Conservation (phyloP, 2,113 vertebrate genomes). For the Oostethus manadensis region DNA sequence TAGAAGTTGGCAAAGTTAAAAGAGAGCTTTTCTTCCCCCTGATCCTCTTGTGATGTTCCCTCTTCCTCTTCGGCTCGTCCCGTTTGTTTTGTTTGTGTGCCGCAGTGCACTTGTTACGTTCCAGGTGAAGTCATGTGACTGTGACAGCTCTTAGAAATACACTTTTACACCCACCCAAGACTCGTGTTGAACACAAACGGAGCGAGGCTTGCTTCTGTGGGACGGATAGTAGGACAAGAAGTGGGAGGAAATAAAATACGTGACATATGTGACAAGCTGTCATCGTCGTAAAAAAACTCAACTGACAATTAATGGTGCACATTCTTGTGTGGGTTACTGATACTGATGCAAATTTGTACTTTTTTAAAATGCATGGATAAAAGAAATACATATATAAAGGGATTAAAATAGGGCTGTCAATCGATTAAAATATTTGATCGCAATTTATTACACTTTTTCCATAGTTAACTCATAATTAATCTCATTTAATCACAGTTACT, state of each 20-base stretch:
- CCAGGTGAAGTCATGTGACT: slow-evolving; percentile 65
- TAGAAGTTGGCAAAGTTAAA: slow-evolving; percentile 78
- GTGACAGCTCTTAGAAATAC: slow-evolving; percentile 75
- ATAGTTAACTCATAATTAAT: too few relatives aligned
- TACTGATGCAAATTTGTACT: too few relatives aligned
- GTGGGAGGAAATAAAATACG: slow-evolving; percentile 38
- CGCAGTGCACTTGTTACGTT: slow-evolving; percentile 69
- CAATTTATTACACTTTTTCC: too few relatives aligned
- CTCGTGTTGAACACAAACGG: slow-evolving; percentile 76
- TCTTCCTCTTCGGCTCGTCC: slow-evolving; percentile 56
- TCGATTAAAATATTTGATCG: too few relatives aligned
- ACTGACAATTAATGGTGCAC: too few relatives aligned
- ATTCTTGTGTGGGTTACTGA: too few relatives aligned
- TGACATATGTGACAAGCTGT: too few relatives aligned
- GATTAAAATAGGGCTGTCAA: too few relatives aligned
- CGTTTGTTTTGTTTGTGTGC: slow-evolving; percentile 49
- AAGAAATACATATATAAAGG: too few relatives aligned
- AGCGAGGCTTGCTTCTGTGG: slow-evolving; percentile 64
- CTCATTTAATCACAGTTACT: too few relatives aligned
- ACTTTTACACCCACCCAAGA: slow-evolving; percentile 74
- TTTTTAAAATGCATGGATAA: too few relatives aligned
- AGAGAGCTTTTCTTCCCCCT: slow-evolving; percentile 68
- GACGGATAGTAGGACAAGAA: slow-evolving; percentile 37
- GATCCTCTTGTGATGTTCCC: slow-evolving; percentile 71
- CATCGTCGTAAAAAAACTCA: too few relatives aligned